Conservation (phyloP, 2,888 invertebrate genomes). For the Bibio marci region DNA sequence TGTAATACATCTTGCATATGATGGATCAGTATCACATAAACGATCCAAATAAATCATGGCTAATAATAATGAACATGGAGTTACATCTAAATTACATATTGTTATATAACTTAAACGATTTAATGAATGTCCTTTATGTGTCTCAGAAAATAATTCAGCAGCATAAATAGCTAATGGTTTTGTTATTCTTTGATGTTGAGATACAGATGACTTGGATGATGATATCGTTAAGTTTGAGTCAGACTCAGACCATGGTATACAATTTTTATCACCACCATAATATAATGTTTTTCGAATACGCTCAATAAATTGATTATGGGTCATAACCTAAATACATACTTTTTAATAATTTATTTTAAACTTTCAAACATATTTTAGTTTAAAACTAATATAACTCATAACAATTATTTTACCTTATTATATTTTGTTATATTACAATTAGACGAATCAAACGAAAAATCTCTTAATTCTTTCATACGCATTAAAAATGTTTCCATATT, state of each 20-base stretch:
- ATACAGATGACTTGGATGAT: too few species aligned
- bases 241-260: too few species aligned
- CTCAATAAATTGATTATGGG: slow-evolving; percentile 58
- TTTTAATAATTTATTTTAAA: too few species aligned
- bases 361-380: too few species aligned
- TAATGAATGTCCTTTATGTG: slow-evolving; percentile 55
- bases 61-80: slow-evolving; percentile 83
- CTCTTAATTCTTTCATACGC: too few species aligned
- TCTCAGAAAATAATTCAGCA: slow-evolving; percentile 66
- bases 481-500: too few species aligned
- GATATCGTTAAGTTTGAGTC: too few species aligned
- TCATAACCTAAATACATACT: slow-evolving; percentile 18
- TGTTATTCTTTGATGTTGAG: not conserved
- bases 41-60: slow-evolving; percentile 89
- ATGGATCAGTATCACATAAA: slow-evolving; percentile 60
- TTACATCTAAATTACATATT: slow-evolving; percentile 62
- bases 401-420: too few species aligned
- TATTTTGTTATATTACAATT: too few species aligned
- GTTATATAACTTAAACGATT: slow-evolving; percentile 60
- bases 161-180: slow-evolving; percentile 51
- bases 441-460: too few species aligned
- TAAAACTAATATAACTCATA: too few species aligned
- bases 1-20: slow-evolving; percentile 64
- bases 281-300: slow-evolving; percentile 78
- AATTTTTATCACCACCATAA: slow-evolving; percentile 45